phyloP scores from a whole-genome alignment of 2,888 invertebrate genomes.

The Myopa testacea region DNA sequence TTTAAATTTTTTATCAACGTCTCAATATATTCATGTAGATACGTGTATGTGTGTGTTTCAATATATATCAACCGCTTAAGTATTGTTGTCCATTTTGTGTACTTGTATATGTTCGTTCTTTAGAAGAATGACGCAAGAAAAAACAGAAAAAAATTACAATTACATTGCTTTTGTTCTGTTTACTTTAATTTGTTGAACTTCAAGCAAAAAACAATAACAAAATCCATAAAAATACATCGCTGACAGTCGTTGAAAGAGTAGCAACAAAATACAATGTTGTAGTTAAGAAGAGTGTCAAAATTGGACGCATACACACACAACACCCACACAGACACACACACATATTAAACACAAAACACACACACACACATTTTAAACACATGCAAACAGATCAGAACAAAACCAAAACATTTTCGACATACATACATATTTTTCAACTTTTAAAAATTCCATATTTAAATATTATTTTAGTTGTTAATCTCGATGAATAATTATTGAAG shows the following conservation, averaged over 20 bases:
- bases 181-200: slow-evolving; percentile 1
- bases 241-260: background rate
- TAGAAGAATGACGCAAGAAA: background rate
- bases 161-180: background rate
- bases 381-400: background rate
- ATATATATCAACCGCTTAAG: slow-evolving; percentile 4
- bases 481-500: slow-evolving; percentile 9
- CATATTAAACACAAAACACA: background rate
- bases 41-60: background rate
- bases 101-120: background rate
- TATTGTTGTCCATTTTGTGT: background rate
- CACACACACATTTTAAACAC: background rate
- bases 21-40: background rate
- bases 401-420: background rate
- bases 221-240: background rate
- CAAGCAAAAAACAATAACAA: background rate
- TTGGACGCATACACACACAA: background rate
- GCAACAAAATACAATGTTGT: background rate
- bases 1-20: slow-evolving; percentile 1
- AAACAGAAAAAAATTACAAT: background rate
- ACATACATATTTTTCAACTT: background rate
- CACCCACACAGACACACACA: background rate
- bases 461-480: slow-evolving; percentile 20
- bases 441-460: slow-evolving; percentile 27
- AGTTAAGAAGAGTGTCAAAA: background rate